Base-by-base conservation (phyloP, 2,797 vertebrate species). In the Synaphobranchus kaupii region DNA sequence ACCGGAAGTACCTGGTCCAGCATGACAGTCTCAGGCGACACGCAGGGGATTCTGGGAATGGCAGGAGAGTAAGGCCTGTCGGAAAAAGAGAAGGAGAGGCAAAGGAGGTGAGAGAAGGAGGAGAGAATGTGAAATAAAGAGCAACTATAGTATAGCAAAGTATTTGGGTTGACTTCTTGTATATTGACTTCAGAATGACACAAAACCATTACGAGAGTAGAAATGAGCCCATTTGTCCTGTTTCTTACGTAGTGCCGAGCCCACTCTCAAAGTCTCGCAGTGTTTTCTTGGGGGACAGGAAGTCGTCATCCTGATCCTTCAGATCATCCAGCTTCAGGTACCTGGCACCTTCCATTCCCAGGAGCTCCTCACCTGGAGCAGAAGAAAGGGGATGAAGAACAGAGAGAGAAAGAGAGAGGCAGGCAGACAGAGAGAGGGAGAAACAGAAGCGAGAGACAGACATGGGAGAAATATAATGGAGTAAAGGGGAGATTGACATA, bases 1-100 rank as follows among this genome's bases (percentile, higher is more conserved):
- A 83, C 44, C 82, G 88, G 88, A 31, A 87, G 44, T 90, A 95
- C 98, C 97, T 52, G 96, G 91, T 96, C 95, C 87, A 98, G 94
- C 88, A 97, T 92, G 90, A 98, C 97, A 0, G 97, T 98, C 94
- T 99, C 98, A 2, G 98, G 98, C 28, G 97, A 98, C 90, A 98
- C 92, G 13, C 97, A 98, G 22, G 98, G 97, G 88, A 98, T 97
- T 91, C 95, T 97, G 17, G 96, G 97, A 92, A 98, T 97, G 87
- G 97, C 97, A 85, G 98, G 97, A 90, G 97, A 98, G 90, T 98
- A 99, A 25, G 96, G 95, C 91, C 98, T 99, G 90, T 60, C 50
- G 50, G 56, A 88, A 39, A 39, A 1, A 39, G 44, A 10, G 58
- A 82, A 8, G 15, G 48, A 82, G 47, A 82, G 58, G 4, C n/a